Base-by-base conservation (phyloP, 2,888 invertebrate genomes). In the Lymantria dispar region DNA sequence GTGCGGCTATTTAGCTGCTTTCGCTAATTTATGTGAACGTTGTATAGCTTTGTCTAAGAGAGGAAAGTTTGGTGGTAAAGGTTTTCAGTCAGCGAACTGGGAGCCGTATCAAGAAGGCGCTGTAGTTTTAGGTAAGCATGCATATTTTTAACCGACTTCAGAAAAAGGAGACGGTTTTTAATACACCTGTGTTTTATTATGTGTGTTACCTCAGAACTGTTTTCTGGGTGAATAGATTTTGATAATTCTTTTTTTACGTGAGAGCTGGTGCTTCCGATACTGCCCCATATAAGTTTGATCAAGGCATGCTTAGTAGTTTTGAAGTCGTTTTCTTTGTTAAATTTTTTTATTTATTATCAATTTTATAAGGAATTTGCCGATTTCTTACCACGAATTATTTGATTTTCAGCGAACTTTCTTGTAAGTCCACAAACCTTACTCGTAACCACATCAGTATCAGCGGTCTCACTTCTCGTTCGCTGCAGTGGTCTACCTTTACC, bases 1-100 rank as follows among this genome's bases (percentile, higher is more conserved):
- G 70, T 96, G 97, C 66, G 98, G 98, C 0, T 94, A 95, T 52
- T 76, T 97, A 50, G 76, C 95, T 44, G 95, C 95, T 8, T 85
- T 96, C 43, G 94, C 96, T 8, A 93, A 94, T 78, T 91, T 94
- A 58, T 92, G 96, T 52, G 95, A 96, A 76, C 85, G 95, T 43
- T 94, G 93, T 75, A 90, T 96, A 38, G 89, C 88, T 38, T 70
- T 90, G 48, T 80, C 88, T 47, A 91, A 87, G 58, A 79, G 69
- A 39, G 81, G 78, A 0, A 84, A 82, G 64, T 90, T 89, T 59
- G 88, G 85, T 1, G 87, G 86, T 0, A 87, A 90, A 64, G 86
- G 87, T 0, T 90, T 92, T 46, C 85, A 76, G 58, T 73, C 91
- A 7, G 74, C 78, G 0, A 86, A 90, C 38, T 94, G 94, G 94